Base-by-base conservation (phyloP, 2,797 vertebrate genomes). In the Sebastes hopkinsi region DNA sequence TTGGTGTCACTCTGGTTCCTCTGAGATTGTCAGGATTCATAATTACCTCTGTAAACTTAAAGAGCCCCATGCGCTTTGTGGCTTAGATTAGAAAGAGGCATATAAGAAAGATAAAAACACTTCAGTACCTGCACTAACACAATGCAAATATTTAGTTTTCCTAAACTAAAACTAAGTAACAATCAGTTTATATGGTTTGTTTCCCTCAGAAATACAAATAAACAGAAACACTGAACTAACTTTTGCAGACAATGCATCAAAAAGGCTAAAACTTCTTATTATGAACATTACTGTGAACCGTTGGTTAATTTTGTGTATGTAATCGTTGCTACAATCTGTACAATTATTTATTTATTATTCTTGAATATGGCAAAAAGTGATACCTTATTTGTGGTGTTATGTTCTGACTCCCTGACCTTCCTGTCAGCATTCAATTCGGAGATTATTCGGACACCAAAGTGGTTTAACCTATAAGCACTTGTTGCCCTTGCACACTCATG, bases 271-370 rank as follows among this genome's bases (percentile, higher is more conserved):
- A 23, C 10, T 6, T 61, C 54, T 69, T 79, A 5, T 72, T 34
- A 9, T 77, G 34, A 71, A 61, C 70, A 66, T 79, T 36, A 85
- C 68, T 84, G 74, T 87, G 69, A 82, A 74, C 11, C 2, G 7
- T 52, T 64, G 76, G 70, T 85, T 14, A 75, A 77, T 70, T 58
- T 8, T 75, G 71, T 80, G 67, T 79, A 11, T 84, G 71, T 69
- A 59, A 61, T 29, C 70, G 52, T 83, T 78, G 50, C 61, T 60
- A 58, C 65, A 69, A 79, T 81, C 68, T 62, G 52, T 73, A 36
- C 32, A 25, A 14, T 64, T 83, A 74, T 79, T 86, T 83, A 80
- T 86, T 81, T 75, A 23, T 59, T 11, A 58, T 72, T 76, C 56
- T 58, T 30, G 20, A 36, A 42, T 56, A 34, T 65, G 65, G 36